phyloP scores from a whole-genome alignment of 2,113 vertebrate genomes.

The Bambusicola thoracicus region DNA sequence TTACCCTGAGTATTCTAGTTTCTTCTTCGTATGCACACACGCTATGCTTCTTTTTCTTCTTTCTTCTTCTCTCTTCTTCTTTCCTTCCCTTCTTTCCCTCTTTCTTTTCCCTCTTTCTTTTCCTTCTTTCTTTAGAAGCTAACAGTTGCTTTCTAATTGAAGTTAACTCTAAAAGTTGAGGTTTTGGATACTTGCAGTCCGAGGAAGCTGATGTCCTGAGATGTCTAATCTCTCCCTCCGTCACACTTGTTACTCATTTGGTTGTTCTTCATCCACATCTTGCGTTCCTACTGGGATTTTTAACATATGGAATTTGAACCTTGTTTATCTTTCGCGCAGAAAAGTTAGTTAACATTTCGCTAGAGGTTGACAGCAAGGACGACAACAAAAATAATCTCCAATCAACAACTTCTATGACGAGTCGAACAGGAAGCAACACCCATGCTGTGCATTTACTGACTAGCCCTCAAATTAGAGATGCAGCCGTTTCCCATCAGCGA shows the following conservation, averaged over 20 bases:
- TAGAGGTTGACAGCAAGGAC: slow-evolving; percentile 14
- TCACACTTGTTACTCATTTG: not conserved
- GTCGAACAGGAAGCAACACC: slow-evolving; percentile 6
- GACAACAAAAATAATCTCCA: not conserved
- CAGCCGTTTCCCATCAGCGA: not conserved
- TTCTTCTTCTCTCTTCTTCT: not conserved
- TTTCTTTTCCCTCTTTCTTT: no score
- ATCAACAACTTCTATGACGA: slow-evolving; percentile 21
- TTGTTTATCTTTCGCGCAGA: not conserved
- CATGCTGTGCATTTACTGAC: not conserved
- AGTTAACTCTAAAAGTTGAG: not conserved
- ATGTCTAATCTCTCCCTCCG: not conserved
- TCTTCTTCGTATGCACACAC: not conserved
- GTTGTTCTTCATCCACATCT: not conserved
- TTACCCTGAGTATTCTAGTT: not conserved
- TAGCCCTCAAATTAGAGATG: not conserved
- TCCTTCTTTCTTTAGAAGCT: not conserved
- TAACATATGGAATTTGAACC: not conserved
- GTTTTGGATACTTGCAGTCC: not conserved
- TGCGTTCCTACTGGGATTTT: not conserved
- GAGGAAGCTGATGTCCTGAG: not conserved
- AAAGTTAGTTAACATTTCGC: slow-evolving; percentile 26
- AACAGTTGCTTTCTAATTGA: not conserved
- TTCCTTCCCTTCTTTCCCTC: not conserved
- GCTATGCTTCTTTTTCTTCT: not conserved